Evolutionary conservation across 2,113 vertebrate genomes (phyloP).

Genomic region (Siniperca chuatsi): DNA sequence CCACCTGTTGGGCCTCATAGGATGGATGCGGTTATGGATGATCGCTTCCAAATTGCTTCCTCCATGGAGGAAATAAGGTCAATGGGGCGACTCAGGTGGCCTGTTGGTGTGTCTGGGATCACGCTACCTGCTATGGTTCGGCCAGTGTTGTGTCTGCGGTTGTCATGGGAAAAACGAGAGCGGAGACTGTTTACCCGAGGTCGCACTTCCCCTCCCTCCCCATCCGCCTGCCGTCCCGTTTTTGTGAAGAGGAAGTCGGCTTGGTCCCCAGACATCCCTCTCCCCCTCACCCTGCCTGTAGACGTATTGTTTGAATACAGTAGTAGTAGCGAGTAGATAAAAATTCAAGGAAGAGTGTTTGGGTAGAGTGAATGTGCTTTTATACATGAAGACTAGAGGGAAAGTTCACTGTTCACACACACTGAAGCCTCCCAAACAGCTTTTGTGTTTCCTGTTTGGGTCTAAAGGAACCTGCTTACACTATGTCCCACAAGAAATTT

Average conservation of each 20-base stretch:
- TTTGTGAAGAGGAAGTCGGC: constrained; percentile 75
- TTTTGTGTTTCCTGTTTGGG: constrained; percentile 73
- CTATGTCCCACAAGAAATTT: constrained; percentile 14
- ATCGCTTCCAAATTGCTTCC: constrained; percentile 78
- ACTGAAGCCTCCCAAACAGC: constrained; percentile 55
- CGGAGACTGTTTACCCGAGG: constrained; percentile 72
- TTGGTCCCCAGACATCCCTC: constrained; percentile 65
- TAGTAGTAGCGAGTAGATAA: constrained; percentile 63
- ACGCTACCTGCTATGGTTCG: constrained; percentile 38
- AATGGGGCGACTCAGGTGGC: constrained; percentile 53
- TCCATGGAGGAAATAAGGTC: constrained; percentile 57
- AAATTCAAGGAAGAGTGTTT: constrained; percentile 77
- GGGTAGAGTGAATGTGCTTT: constrained; percentile 59
- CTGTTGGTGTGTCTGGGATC: constrained; percentile 30
- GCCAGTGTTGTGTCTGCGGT: constrained; percentile 69
- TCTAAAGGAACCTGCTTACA: constrained; percentile 51
- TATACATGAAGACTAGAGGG: constrained; percentile 42
- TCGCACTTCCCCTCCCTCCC: constrained; percentile 66
- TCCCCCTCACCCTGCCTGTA: constrained; percentile 28
- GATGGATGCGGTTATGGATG: constrained; percentile 67
- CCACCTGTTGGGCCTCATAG: constrained; percentile 76
- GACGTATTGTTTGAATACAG: constrained; percentile 80
- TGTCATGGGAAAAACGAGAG: constrained; percentile 63
- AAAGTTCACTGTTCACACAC: constrained; percentile 58
- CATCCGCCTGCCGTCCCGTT: constrained; percentile 51